Percentiles rank a stretch among this genome's conserved stretches.
These are phyloP conservation scores for Tenthredo livida DNA, from an alignment of 2,888 invertebrate species.

Conservation along the genomic window DNA sequence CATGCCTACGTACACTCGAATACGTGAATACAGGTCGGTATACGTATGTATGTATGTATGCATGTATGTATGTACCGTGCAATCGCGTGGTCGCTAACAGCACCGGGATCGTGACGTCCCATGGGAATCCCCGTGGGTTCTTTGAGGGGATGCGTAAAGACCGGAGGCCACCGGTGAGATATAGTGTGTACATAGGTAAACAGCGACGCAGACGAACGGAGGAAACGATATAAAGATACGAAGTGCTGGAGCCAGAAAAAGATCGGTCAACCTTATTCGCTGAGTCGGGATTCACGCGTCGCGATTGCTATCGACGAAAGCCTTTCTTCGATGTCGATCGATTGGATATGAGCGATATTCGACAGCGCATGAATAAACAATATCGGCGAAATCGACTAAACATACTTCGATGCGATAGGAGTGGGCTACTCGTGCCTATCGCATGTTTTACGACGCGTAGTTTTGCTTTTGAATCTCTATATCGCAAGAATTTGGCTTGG, in stretches of 20 bases:
- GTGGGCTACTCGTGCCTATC: not conserved
- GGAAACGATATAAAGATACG: not conserved
- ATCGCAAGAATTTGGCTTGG: not conserved
- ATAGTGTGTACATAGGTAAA: not conserved
- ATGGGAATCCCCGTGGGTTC: constrained; percentile 5
- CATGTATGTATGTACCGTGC: constrained; percentile 23
- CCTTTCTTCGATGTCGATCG: not conserved
- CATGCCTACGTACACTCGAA: not conserved
- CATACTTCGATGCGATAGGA: not conserved
- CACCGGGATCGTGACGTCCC: constrained; percentile 16
- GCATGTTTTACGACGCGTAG: not conserved
- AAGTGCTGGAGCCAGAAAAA: not conserved
- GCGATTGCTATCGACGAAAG: not conserved
- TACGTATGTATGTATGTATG: constrained; percentile 16
- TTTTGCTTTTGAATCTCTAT: not conserved
- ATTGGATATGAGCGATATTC: not conserved
- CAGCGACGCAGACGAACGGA: not conserved
- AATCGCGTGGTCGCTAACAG: constrained; percentile 38
- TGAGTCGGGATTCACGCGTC: not conserved
- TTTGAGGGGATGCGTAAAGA: constrained; percentile 33
- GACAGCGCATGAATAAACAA: not conserved
- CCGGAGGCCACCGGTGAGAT: not conserved
- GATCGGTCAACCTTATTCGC: not conserved
- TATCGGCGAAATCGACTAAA: not conserved
- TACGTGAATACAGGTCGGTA: not conserved